Conservation (phyloP, 2,113 vertebrate genomes). For the Symphodus melops region DNA sequence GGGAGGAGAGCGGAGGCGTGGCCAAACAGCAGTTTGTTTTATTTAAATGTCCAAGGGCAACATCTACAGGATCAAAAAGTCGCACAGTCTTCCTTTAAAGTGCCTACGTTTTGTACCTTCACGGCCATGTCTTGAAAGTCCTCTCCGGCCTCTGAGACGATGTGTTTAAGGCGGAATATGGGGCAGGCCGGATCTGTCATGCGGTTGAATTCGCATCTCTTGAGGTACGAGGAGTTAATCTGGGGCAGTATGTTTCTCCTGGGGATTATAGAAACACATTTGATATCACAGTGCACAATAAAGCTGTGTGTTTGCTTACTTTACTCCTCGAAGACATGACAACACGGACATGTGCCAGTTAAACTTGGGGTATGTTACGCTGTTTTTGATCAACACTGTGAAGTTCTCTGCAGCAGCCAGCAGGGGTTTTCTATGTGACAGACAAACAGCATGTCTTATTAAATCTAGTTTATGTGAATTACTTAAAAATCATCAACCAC, state of each 20-base stretch:
- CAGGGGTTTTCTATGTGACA: conserved; percentile 82
- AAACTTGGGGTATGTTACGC: conserved; percentile 91
- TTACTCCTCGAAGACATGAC: background rate
- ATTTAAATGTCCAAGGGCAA: too few relatives aligned
- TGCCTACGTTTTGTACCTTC: conserved; percentile 75
- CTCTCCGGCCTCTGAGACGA: conserved; percentile 85
- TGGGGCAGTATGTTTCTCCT: conserved; percentile 89
- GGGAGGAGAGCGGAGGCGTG: too few relatives aligned
- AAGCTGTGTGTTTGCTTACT: background rate
- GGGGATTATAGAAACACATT: background rate
- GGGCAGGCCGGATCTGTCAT: conserved; percentile 88
- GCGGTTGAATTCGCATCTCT: conserved; percentile 82
- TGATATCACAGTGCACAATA: background rate
- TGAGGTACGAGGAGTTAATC: conserved; percentile 85
- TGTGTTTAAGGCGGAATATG: conserved; percentile 87
- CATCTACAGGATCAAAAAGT: too few relatives aligned
- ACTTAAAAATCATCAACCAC: background rate
- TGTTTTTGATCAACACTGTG: conserved; percentile 93
- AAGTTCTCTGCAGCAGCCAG: conserved; percentile 90
- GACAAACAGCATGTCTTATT: background rate
- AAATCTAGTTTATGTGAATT: background rate
- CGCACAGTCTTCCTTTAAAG: too few relatives aligned
- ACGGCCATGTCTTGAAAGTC: conserved; percentile 89
- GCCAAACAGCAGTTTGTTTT: too few relatives aligned
- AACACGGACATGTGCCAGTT: conserved; percentile 88